A percentile compares a stretch with the other conserved stretches of the same genome.
Evolutionary conservation across 1,140 invertebrate genomes (phyloP).

Genomic region (Nebria ingens): DNA sequence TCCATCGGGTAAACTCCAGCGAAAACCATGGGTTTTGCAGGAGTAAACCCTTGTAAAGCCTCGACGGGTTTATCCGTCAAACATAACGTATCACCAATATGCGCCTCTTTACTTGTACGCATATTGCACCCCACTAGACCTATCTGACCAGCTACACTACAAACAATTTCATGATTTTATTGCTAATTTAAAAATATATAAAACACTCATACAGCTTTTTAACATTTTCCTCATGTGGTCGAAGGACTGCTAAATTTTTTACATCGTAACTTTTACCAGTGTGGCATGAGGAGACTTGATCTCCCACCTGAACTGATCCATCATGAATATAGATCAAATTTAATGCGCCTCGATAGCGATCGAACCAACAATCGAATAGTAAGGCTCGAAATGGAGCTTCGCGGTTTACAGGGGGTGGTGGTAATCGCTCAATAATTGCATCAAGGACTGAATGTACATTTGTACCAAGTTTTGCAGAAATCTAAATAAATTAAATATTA

Average conservation of each 20-base stretch:
- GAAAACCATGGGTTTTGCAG: slow-evolving; percentile 82
- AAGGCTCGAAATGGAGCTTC: slow-evolving; percentile 62
- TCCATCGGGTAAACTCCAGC: slow-evolving; percentile 90
- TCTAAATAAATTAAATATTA: slow-evolving; percentile 30
- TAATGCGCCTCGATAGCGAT: slow-evolving; percentile 77
- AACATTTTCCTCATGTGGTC: slow-evolving; percentile 62
- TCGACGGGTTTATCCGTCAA: slow-evolving; percentile 41
- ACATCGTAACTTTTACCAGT: slow-evolving; percentile 67
- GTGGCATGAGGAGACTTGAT: slow-evolving; percentile 51
- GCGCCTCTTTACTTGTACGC: slow-evolving; percentile 62
- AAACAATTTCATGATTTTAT: slow-evolving; percentile 11
- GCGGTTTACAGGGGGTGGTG: slow-evolving; percentile 53
- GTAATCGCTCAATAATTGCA: slow-evolving; percentile 67
- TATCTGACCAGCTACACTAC: slow-evolving; percentile 66
- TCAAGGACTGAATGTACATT: slow-evolving; percentile 68
- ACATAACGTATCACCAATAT: slow-evolving; percentile 79
- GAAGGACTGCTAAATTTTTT: slow-evolving; percentile 66
- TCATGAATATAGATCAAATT: slow-evolving; percentile 69
- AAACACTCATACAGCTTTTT: slow-evolving; percentile 60
- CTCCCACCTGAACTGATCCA: slow-evolving; percentile 57
- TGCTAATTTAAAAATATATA: slow-evolving; percentile 19
- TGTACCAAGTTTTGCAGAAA: slow-evolving; percentile 84
- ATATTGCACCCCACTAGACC: slow-evolving; percentile 77
- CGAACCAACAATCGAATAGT: slow-evolving; percentile 92
- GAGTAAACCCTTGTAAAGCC: slow-evolving; percentile 53